phyloP scores from a whole-genome alignment of 2,888 invertebrate genomes.

The Andrena fulva region DNA sequence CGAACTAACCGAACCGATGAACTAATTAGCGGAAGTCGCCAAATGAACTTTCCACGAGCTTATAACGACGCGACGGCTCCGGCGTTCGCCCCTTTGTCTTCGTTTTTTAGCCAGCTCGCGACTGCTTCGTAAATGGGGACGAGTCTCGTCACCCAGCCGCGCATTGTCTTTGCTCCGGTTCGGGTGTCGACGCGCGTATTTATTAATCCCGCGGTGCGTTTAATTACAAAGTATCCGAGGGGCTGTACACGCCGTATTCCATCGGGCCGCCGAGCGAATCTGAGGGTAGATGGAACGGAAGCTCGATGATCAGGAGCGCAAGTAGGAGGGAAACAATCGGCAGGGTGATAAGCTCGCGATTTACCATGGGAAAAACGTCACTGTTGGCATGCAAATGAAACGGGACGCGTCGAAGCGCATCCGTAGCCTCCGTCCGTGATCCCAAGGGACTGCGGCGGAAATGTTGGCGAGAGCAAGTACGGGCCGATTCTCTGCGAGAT shows the following conservation, averaged over 20 bases:
- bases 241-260: background rate
- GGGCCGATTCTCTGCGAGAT: background rate
- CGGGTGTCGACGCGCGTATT: background rate
- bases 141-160: background rate
- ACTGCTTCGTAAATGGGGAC: background rate
- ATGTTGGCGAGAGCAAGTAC: background rate
- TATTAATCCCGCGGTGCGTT: background rate
- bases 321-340: background rate
- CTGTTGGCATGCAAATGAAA: background rate
- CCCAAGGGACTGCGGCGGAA: background rate
- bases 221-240: background rate
- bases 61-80: background rate
- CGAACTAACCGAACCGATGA: background rate
- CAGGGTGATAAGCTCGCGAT: slow-evolving; percentile 3
- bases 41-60: background rate
- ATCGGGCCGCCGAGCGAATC: background rate
- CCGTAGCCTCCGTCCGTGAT: background rate
- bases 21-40: background rate
- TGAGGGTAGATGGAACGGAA: background rate
- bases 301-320: background rate
- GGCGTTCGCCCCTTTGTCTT: background rate
- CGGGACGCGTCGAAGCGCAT: background rate
- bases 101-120: background rate
- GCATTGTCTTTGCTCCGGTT: background rate
- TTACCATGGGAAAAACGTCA: background rate